Conservation (phyloP, 30 jellyfish, hydroid and myxozoan genomes). For the Turritopsis rubra region DNA sequence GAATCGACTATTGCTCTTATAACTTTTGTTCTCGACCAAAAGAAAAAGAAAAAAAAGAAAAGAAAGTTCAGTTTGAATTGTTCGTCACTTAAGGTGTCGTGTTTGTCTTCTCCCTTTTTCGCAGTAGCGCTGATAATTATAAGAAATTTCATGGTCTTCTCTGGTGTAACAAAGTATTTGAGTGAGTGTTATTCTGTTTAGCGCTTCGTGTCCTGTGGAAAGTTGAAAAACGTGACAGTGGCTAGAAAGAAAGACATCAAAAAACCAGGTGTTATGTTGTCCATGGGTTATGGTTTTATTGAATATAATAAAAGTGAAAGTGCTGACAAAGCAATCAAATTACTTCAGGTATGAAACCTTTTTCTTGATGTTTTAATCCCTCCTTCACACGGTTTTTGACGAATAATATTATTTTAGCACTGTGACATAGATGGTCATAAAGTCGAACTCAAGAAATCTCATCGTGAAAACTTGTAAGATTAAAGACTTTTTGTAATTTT, state of each 20-base stretch:
- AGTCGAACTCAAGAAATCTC: conserved; percentile 83
- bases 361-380: neutral
- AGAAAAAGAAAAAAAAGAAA: too few relatives aligned
- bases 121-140: too few relatives aligned
- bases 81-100: too few relatives aligned
- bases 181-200: neutral
- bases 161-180: too few relatives aligned
- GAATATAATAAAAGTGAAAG: conserved; percentile 45
- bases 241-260: conserved; percentile 90
- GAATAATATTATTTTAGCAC: conserved; percentile 39
- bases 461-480: conserved; percentile 62
- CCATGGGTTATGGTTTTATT: conserved; percentile 99
- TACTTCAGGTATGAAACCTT: conserved; percentile 90
- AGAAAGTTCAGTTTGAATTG: too few relatives aligned
- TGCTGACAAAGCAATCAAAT: conserved; percentile 90
- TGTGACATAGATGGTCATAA: conserved; percentile 84
- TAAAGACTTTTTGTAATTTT: neutral
- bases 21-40: too few relatives aligned
- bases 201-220: conserved; percentile 67
- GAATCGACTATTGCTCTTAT: too few relatives aligned
- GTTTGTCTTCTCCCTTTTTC: too few relatives aligned
- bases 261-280: conserved; percentile 49
- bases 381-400: neutral
- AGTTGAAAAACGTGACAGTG: conserved; percentile 53
- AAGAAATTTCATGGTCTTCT: too few relatives aligned